Evolutionary conservation across 2,888 invertebrate genomes (phyloP), one percentile per base, ranked within the genome.

Genomic region (Oxystoma pomonae): DNA sequence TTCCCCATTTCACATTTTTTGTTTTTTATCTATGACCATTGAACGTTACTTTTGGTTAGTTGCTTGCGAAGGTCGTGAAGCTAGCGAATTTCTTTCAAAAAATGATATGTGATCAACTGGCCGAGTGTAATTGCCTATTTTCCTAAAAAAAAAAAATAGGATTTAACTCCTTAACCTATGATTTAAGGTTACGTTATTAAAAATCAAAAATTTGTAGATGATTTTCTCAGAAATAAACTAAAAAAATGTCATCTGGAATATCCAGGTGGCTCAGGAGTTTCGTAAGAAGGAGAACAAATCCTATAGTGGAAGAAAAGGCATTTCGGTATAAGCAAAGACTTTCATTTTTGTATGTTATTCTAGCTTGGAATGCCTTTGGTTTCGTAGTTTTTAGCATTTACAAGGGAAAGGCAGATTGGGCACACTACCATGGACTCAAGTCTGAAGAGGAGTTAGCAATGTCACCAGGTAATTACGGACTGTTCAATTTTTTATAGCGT

Each of bases 321-420:
- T 72, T 78, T 1, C 55, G 81, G 7, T 88, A 87, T 88, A 88
- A 87, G 75, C 79, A 81, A 3, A 82, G 87, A 19, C 77, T 90
- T 0, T 86, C 89, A 67, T 66, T 89, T 64, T 81, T 77, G 0
- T 91, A 90, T 73, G 85, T 84, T 49, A 61, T 90, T 55, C n/a
- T 87, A 7, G 87, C 88, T 16, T 90, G 90, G 90, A 87, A 90
- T 77, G 87, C 88, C 0, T 87, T 90, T 74, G 90, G 89, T 9
- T 71, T 86, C 17, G 84, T 90, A 1, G 68, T 82, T 18, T 90
- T 87, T 70, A 83, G 81, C 77, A 75, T 82, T 12, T 86, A 81
- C 67, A 78, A 74, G 0, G 90, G 90, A 1, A 87, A 86, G 73
- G 81, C 77, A 2, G 87, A 89, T 75, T 90, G 89, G 89, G 88